phyloP scores from a whole-genome alignment of 2,797 vertebrate species.

The Pantherophis vulpinus region DNA sequence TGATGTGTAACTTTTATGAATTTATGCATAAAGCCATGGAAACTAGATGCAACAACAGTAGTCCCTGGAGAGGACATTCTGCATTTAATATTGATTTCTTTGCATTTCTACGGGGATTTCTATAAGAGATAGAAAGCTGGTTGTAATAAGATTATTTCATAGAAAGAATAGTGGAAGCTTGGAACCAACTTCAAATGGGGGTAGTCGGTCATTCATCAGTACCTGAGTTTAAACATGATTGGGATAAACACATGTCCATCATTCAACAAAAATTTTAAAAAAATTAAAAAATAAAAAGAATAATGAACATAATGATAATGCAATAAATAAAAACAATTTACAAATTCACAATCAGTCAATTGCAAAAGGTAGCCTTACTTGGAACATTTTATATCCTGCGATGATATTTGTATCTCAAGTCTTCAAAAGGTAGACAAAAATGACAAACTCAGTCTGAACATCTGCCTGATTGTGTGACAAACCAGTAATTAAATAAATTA shows the following conservation, averaged over 20 bases:
- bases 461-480: neutral
- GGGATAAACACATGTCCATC: neutral
- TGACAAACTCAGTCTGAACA: neutral
- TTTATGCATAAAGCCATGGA: neutral
- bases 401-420: neutral
- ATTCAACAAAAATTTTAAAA: neutral
- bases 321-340: neutral
- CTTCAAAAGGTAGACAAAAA: neutral
- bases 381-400: neutral
- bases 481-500: neutral
- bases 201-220: neutral
- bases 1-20: neutral
- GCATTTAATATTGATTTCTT: neutral
- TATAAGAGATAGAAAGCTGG: neutral
- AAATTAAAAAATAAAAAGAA: no score
- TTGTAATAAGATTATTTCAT: neutral
- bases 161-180: neutral
- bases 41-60: neutral
- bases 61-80: neutral
- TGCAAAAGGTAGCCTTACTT: neutral
- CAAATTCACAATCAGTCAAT: neutral
- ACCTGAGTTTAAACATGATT: neutral
- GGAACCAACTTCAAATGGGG: neutral
- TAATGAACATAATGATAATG: neutral
- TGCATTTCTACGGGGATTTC: neutral